Evolutionary conservation across 1,140 invertebrate species (phyloP).

Genomic region (Tetranychus urticae): DNA sequence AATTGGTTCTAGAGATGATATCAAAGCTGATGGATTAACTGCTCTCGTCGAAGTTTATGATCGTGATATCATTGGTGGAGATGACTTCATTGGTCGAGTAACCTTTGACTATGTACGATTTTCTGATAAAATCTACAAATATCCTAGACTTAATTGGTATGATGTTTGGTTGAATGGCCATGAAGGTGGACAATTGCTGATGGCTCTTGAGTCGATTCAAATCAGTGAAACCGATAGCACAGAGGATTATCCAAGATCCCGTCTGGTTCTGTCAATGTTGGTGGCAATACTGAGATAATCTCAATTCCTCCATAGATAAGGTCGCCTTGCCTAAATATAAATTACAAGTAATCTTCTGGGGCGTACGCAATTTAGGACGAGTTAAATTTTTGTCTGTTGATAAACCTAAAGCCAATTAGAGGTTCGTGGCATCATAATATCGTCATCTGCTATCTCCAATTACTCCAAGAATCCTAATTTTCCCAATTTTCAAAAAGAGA

Average conservation of each 20-base stretch:
- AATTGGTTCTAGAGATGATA: constrained; percentile 49
- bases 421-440: constrained; percentile 56
- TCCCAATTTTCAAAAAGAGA: constrained; percentile 47
- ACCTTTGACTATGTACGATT: constrained; percentile 37
- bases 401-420: constrained; percentile 64
- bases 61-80: constrained; percentile 48
- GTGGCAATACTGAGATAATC: constrained; percentile 34
- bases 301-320: constrained; percentile 54
- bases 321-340: constrained; percentile 57
- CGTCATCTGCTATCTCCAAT: constrained; percentile 56
- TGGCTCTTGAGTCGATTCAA: constrained; percentile 53
- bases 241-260: constrained; percentile 13
- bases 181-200: constrained; percentile 55
- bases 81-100: constrained; percentile 47
- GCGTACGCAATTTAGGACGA: constrained; percentile 53
- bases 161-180: constrained; percentile 49
- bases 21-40: constrained; percentile 48
- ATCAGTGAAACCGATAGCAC: constrained; percentile 15
- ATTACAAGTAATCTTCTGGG: constrained; percentile 54
- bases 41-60: constrained; percentile 72
- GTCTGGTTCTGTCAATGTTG: constrained; percentile 22
- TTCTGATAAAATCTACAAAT: constrained; percentile 34
- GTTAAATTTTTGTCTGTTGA: constrained; percentile 59
- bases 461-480: constrained; percentile 71
- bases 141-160: constrained; percentile 53